Evolutionary conservation across 2,888 invertebrate genomes (phyloP), one percentile per base, ranked within the genome.

Genomic region (Agonum fuliginosum): DNA sequence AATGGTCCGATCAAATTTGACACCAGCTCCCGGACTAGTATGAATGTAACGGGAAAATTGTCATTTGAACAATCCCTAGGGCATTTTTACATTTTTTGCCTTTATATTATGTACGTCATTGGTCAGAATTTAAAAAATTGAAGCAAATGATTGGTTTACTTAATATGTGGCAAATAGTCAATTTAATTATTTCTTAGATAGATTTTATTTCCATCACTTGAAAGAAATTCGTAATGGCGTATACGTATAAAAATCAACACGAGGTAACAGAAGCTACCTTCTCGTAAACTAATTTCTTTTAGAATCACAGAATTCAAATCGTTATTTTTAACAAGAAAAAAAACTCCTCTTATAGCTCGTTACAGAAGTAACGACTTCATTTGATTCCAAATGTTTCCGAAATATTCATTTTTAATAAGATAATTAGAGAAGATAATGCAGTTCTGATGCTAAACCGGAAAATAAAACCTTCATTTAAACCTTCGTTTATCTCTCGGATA

Each of bases 261-360:
- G n/a, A n/a, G n/a, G n/a, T 37, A 37, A 12, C 14, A 3, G 17
- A 48, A 3, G 14, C 8, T 19, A 5, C 14, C n/a, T 3, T 12
- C 4, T 6, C 17, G 4, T 17, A 17, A 5, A 8, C 17, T 12
- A 1, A 71, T 6, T 71, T 12, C n/a, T 48, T 20, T 24, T 19
- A 72, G 34, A 27, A 54, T 34, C 20, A n/a, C 54, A 27, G 24
- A 6, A 30, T 10, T n/a, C 43, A 10, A n/a, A 10, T 19, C 20
- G 43, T 73, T 34, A 54, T 46, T 72, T 58, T 73, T 73, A 58
- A 58, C 73, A 43, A 58, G 62, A 20, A 51, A 51, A 72, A 48
- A 54, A 72, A 54, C 12, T 6, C 3, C 20, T 27, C 34, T 17
- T 12, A n/a, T 27, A 34, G 20, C 48, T 71, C 72, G 48, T 54